Conservation (phyloP, 2,113 vertebrate genomes). For the Barnardius zonarius region DNA sequence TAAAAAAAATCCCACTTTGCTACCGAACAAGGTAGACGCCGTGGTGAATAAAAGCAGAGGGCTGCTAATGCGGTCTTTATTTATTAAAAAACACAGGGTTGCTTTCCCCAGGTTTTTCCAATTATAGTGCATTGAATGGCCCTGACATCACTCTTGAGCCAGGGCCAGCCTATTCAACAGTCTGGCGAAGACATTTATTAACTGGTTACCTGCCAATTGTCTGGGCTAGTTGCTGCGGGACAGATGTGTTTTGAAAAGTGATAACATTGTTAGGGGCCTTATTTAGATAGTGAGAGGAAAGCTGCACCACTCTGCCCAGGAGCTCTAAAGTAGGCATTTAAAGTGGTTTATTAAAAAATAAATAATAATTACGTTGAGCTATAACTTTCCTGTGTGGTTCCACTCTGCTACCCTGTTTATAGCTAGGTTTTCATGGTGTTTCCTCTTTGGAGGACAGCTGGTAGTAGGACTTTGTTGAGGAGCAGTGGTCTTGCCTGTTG, state of each 20-base stretch:
- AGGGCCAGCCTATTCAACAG: constrained; percentile 79
- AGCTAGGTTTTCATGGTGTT: not conserved
- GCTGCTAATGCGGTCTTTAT: constrained; percentile 48
- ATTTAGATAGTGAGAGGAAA: constrained; percentile 59
- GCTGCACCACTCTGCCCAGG: not conserved
- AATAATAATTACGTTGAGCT: not conserved
- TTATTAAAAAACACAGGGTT: constrained; percentile 60
- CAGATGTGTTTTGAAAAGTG: constrained; percentile 79
- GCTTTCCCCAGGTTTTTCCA: constrained; percentile 82
- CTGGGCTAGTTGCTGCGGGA: constrained; percentile 73
- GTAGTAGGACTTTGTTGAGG: not conserved
- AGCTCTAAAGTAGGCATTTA: constrained; percentile 43
- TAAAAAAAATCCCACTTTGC: constrained; percentile 34
- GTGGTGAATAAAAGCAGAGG: constrained; percentile 40
- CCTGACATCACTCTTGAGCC: constrained; percentile 87
- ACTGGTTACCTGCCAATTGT: constrained; percentile 82
- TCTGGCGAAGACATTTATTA: constrained; percentile 79
- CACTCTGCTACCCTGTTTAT: not conserved
- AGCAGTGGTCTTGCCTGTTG: accelerated
- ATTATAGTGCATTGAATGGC: constrained; percentile 79
- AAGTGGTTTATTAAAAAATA: not conserved
- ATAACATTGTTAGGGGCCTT: constrained; percentile 75
- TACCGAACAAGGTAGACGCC: constrained; percentile 40
- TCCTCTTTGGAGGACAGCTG: not conserved
- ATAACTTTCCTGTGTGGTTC: not conserved